Percentiles rank a stretch among this genome's conserved stretches.
Conservation (phyloP, 2,113 vertebrate species). For the Ageneiosus marmoratus region DNA sequence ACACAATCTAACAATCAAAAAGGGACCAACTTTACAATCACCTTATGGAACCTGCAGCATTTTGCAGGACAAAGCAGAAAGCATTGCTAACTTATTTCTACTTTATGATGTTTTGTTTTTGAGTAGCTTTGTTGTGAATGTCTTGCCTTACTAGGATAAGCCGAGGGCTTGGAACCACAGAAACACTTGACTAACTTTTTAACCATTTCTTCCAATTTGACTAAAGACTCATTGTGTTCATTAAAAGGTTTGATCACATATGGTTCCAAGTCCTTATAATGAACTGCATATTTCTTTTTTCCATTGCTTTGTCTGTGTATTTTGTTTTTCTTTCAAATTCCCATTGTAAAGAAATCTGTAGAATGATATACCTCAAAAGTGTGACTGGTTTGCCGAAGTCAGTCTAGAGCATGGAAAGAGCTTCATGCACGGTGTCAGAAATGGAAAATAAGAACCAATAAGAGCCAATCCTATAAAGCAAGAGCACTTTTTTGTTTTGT, state of each 20-base stretch:
- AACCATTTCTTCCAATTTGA: neutral
- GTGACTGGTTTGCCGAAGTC: conserved; percentile 70
- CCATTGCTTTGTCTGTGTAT: conserved; percentile 41
- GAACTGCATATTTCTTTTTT: conserved; percentile 63
- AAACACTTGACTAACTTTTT: neutral
- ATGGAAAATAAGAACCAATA: conserved; percentile 70
- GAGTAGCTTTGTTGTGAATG: conserved; percentile 62
- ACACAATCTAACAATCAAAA: neutral
- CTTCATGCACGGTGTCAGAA: conserved; percentile 56
- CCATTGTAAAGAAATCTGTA: conserved; percentile 67
- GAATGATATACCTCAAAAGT: conserved; percentile 79
- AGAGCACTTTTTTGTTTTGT: conserved; percentile 81
- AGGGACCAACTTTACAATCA: conserved; percentile 77
- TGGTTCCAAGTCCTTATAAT: conserved; percentile 57
- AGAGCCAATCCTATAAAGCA: conserved; percentile 82
- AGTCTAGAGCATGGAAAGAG: conserved; percentile 59
- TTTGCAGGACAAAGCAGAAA: conserved; percentile 59
- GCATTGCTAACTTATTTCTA: conserved; percentile 53
- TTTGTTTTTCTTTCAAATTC: conserved; percentile 52
- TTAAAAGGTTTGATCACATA: neutral
- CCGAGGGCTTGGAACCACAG: conserved; percentile 8
- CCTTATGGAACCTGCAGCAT: conserved; percentile 64
- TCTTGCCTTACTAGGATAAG: conserved; percentile 55
- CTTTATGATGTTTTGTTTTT: conserved; percentile 57
- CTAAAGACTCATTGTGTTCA: neutral